Evolutionary conservation across 2,113 vertebrate species (phyloP), one percentile per base, ranked within the genome.

Genomic region (Sporophila hypoxantha): DNA sequence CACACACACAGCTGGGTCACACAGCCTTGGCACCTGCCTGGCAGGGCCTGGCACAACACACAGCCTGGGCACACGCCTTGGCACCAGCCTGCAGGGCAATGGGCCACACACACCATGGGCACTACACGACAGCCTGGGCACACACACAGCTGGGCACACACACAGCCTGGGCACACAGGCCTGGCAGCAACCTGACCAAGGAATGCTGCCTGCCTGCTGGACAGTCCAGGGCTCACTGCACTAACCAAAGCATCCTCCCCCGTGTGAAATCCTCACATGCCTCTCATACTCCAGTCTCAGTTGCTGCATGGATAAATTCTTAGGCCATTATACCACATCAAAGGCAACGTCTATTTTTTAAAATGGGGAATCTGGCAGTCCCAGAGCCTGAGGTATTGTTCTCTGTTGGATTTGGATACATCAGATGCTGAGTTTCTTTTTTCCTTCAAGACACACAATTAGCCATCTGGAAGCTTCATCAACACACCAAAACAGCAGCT

Each of bases 381-480:
- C 53, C 10, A 8, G 55, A 89, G 89, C 50, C 64, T 67, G 56
- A 79, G 67, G 12, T 44, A 50, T 5, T 77, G 55, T 52, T 90
- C 56, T 60, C 27, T 50, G 6, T 12, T 77, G 76, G 49, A 76
- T 50, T 84, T 55, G 60, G 39, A 60, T 82, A 8, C 44, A 55
- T 41, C 12, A 13, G 57, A 61, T 67, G 62, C 67, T 61, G 65
- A 50, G 34, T 64, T 89, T 73, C 84, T 71, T 57, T 87, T 55
- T 90, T 80, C 70, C 89, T 50, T 76, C 70, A 73, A 76, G 39
- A 86, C 88, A 78, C n/a, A 84, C 67, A 88, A 59, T 67, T 59
- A 75, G 71, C 74, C 71, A 73, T 55, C 73, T 91, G 86, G 66
- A 82, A 91, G 56, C 60, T 90, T 57, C 65, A 67, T 49, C 79